Evolutionary conservation across 2,797 vertebrate species (phyloP).

Genomic region (Myripristis jacobus): DNA sequence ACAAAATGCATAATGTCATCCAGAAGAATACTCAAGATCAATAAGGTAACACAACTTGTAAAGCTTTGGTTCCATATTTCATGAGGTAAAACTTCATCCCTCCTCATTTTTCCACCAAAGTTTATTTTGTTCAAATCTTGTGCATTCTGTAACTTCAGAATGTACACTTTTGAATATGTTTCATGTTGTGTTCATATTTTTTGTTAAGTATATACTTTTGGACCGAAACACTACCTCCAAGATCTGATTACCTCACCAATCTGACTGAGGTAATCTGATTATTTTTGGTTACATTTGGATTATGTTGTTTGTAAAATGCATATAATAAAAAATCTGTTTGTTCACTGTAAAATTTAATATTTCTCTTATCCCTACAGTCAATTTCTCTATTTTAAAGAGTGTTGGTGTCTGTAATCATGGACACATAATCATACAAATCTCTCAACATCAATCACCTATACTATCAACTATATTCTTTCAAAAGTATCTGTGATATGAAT

Average conservation of each 20-base stretch:
- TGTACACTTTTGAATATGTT: too few relatives aligned
- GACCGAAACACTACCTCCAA: background rate
- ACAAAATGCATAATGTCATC: background rate
- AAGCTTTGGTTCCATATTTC: too few relatives aligned
- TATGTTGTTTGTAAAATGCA: background rate
- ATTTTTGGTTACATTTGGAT: background rate
- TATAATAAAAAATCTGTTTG: background rate
- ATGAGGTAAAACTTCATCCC: too few relatives aligned
- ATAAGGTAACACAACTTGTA: background rate
- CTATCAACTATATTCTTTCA: too few relatives aligned
- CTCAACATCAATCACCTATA: too few relatives aligned
- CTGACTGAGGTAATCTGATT: background rate
- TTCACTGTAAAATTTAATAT: background rate
- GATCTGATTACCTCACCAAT: background rate
- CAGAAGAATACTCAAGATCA: background rate
- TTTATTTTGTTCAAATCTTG: too few relatives aligned
- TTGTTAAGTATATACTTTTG: too few relatives aligned
- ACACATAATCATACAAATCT: too few relatives aligned
- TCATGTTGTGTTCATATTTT: too few relatives aligned
- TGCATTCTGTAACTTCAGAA: too few relatives aligned
- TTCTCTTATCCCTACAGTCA: too few relatives aligned
- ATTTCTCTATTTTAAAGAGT: background rate
- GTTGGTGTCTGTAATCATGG: background rate
- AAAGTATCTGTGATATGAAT: background rate
- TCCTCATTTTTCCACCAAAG: too few relatives aligned